These are phyloP conservation scores for Limnephilus marmoratus DNA, from an alignment of 2,888 invertebrate genomes.

Conservation along the genomic window DNA sequence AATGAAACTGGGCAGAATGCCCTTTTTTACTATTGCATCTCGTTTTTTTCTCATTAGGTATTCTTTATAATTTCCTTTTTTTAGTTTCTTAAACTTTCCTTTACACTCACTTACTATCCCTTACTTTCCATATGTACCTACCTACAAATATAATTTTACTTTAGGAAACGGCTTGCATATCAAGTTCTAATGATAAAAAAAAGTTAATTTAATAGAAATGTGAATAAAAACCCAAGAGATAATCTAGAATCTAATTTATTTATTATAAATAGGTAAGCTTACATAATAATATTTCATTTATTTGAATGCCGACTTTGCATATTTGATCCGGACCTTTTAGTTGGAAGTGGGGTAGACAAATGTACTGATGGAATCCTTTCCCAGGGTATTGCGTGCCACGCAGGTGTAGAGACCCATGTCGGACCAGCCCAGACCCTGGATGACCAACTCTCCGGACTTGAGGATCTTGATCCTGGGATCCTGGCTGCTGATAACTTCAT, in stretches of 20 bases:
- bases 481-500: constrained; percentile 76
- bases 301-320: not conserved
- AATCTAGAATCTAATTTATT: not conserved
- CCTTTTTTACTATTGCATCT: no score
- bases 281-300: not conserved
- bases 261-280: not conserved
- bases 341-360: constrained; percentile 83
- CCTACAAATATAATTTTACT: no score
- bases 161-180: no score
- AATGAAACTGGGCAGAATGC: no score
- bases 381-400: constrained; percentile 82
- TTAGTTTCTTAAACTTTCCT: no score
- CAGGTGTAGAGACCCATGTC: constrained; percentile 92
- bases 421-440: constrained; percentile 83
- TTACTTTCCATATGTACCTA: no score
- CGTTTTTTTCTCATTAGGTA: no score
- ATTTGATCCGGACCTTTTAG: not conserved
- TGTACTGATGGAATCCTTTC: constrained; percentile 80
- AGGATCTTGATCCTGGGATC: constrained; percentile 78
- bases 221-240: not conserved
- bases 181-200: not conserved
- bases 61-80: no score
- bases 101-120: no score
- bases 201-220: not conserved
- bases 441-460: constrained; percentile 86